These are phyloP conservation scores for Tryphoninae sp. DNA, from an alignment of 2,888 invertebrate genomes.

Conservation along the genomic window DNA sequence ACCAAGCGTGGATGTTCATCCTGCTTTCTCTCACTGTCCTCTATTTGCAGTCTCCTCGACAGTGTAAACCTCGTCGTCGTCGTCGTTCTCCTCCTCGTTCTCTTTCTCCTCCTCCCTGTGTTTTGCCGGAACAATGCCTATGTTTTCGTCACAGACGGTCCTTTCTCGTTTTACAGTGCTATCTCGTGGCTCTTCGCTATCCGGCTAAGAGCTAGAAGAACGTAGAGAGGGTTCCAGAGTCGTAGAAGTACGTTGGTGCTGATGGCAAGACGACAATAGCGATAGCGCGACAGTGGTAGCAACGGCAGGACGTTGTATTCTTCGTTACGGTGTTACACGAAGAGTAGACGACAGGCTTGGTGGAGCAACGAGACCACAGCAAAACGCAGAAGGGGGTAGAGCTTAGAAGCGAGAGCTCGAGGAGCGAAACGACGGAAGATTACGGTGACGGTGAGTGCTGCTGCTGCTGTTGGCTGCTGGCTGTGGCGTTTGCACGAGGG, in stretches of 20 bases:
- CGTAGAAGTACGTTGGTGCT: conserved; percentile 12
- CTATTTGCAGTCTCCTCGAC: conserved; percentile 8
- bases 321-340: not conserved
- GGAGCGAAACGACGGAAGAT: conserved; percentile 60
- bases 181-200: conserved; percentile 31
- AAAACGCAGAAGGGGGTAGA: conserved; percentile 22
- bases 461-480: conserved; percentile 13
- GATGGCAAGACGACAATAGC: not conserved
- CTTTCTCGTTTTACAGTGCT: conserved; percentile 30
- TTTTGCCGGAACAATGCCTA: not conserved
- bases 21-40: conserved; percentile 21
- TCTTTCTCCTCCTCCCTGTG: not conserved
- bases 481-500: conserved; percentile 43
- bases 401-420: conserved; percentile 48
- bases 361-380: conserved; percentile 2
- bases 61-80: conserved; percentile 40
- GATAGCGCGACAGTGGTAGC: not conserved
- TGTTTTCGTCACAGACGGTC: conserved; percentile 16
- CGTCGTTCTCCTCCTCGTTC: not conserved
- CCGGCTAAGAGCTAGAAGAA: conserved; percentile 1
- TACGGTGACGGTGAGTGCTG: conserved; percentile 54
- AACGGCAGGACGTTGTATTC: conserved; percentile 22
- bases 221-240: conserved; percentile 12
- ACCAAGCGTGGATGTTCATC: conserved; percentile 56
- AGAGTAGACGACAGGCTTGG: conserved; percentile 8